These are phyloP conservation scores for Helogale parvula DNA, from an alignment of 2,113 vertebrate genomes.

Conservation along the genomic window DNA sequence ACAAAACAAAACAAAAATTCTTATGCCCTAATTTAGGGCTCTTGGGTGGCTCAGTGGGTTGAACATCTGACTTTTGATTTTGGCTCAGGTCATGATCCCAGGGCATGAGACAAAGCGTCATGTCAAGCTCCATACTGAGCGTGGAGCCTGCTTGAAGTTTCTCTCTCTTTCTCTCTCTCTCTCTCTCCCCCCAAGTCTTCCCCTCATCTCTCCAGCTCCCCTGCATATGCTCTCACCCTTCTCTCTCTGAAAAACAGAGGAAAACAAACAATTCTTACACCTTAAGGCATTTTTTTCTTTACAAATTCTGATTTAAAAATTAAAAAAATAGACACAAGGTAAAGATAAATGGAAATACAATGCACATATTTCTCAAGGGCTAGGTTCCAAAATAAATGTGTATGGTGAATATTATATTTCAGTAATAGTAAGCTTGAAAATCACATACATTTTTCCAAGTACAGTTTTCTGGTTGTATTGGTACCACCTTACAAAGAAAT, in stretches of 20 bases:
- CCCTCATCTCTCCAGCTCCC: too few relatives aligned
- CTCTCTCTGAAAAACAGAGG: too few relatives aligned
- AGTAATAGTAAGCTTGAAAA: neutral
- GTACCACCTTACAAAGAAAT: neutral
- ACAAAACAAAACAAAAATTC: neutral
- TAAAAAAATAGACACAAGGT: neutral
- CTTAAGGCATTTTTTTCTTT: neutral
- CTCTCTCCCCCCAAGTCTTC: too few relatives aligned
- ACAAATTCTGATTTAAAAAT: conserved; percentile 7
- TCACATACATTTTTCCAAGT: neutral
- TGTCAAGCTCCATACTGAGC: too few relatives aligned
- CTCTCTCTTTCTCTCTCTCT: too few relatives aligned
- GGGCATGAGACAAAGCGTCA: too few relatives aligned
- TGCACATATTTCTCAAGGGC: neutral
- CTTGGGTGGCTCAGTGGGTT: too few relatives aligned
- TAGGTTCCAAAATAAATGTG: neutral
- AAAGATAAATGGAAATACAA: neutral
- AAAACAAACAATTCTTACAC: neutral
- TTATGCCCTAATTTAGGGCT: too few relatives aligned
- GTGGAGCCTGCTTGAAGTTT: too few relatives aligned
- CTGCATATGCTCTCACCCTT: too few relatives aligned
- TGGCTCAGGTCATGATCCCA: too few relatives aligned
- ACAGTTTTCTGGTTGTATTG: neutral
- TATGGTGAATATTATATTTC: neutral
- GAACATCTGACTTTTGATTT: too few relatives aligned